These are phyloP conservation scores for Gymnoscelis rufifasciata DNA, from an alignment of 2,888 invertebrate species.

Conservation along the genomic window DNA sequence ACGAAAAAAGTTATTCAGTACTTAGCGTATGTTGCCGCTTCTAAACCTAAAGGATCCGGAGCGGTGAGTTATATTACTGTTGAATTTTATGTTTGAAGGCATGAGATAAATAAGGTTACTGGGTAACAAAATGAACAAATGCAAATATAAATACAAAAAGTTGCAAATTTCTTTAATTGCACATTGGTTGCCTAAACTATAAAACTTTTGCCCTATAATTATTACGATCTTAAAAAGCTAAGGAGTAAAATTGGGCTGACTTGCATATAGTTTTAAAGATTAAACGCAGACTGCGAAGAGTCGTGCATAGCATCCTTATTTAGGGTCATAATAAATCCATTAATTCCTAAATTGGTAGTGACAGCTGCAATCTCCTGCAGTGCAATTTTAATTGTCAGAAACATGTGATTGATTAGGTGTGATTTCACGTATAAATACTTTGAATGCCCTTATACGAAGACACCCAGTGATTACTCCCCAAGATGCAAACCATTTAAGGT, in stretches of 20 bases:
- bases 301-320: neutral
- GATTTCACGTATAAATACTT: constrained; percentile 15
- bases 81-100: no score
- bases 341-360: constrained; percentile 1
- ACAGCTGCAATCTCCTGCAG: constrained; percentile 1
- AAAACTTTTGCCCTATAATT: no score
- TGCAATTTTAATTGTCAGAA: constrained; percentile 9
- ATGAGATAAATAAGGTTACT: no score
- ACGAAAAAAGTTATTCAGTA: constrained; percentile 99
- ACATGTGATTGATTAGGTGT: constrained; percentile 12
- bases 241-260: neutral
- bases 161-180: no score
- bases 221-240: no score
- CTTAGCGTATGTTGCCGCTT: constrained; percentile 99
- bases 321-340: constrained; percentile 10
- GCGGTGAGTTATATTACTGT: constrained; percentile 87
- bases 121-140: no score
- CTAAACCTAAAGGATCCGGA: constrained; percentile 93
- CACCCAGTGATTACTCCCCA: constrained; percentile 29
- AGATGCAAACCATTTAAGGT: constrained; percentile 21
- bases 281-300: neutral
- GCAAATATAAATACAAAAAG: no score
- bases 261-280: constrained; percentile 1
- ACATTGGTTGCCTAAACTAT: no score
- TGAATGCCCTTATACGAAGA: constrained; percentile 30